phyloP scores from a whole-genome alignment of 2,797 vertebrate genomes.

The Chelmon rostratus region DNA sequence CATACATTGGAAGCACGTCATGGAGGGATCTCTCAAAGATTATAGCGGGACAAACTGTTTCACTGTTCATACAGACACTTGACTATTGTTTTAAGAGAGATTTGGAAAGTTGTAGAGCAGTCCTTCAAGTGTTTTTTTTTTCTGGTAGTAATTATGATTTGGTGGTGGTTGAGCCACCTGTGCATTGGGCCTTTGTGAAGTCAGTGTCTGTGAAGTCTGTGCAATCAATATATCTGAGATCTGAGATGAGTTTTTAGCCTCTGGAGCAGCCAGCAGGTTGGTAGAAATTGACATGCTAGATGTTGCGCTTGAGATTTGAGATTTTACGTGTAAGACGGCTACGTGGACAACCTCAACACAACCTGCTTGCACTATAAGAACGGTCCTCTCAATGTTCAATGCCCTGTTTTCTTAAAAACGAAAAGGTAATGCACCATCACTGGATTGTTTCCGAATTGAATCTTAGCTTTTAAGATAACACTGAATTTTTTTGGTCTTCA shows the following conservation, averaged over 20 bases:
- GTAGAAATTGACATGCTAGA: background rate
- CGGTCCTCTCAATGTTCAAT: background rate
- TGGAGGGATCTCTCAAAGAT: background rate
- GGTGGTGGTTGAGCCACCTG: conserved; percentile 3
- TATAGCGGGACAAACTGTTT: no score
- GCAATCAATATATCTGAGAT: background rate
- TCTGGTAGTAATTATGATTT: background rate
- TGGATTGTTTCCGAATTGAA: background rate
- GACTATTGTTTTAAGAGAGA: background rate
- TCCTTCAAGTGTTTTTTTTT: background rate
- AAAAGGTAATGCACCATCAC: background rate
- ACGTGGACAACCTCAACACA: background rate
- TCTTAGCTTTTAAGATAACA: background rate
- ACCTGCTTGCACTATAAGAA: background rate
- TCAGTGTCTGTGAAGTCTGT: background rate
- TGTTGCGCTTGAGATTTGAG: background rate
- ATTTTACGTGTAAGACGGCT: background rate
- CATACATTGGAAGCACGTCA: background rate
- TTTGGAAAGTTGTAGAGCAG: background rate
- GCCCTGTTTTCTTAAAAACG: background rate
- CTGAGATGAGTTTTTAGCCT: background rate
- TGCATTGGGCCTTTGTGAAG: conserved; percentile 23
- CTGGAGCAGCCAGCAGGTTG: background rate
- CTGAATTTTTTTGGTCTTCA: conserved; percentile 1
- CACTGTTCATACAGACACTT: no score